Conservation (phyloP, 2,888 invertebrate species). For the Lasius platythorax region DNA sequence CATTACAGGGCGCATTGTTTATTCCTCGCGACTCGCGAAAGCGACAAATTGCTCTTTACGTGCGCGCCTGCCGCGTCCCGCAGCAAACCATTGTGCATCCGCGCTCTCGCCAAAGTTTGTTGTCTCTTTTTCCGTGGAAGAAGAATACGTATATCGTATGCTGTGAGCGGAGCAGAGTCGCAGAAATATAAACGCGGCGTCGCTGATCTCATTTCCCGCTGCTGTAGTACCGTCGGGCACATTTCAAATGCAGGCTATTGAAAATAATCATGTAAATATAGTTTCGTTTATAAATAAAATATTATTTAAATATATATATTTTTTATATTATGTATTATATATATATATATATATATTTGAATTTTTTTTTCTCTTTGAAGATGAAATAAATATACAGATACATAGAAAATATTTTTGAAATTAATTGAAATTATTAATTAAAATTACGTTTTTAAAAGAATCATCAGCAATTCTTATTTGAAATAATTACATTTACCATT, state of each 20-base stretch:
- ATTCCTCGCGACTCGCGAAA: slow-evolving; percentile 50
- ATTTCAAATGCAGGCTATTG: not conserved
- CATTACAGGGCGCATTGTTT: slow-evolving; percentile 38
- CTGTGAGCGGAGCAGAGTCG: not conserved
- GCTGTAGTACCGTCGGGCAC: not conserved
- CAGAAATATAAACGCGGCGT: slow-evolving; percentile 19
- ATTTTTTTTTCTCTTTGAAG: not conserved
- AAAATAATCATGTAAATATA: not conserved
- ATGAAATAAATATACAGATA: too few species aligned
- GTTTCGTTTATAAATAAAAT: not conserved
- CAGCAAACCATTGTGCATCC: slow-evolving; percentile 29
- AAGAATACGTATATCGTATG: slow-evolving; percentile 19
- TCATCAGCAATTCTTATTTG: not conserved
- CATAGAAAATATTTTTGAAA: not conserved
- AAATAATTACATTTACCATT: not conserved
- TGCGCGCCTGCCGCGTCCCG: slow-evolving; percentile 9
- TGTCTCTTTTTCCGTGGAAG: not conserved
- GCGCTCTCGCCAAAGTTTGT: slow-evolving; percentile 35
- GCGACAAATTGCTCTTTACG: slow-evolving; percentile 54
- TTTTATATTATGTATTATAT: not conserved
- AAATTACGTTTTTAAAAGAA: not conserved
- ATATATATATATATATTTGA: not conserved
- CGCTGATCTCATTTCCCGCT: slow-evolving; percentile 22
- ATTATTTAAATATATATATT: not conserved
- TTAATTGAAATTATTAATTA: not conserved